A percentile compares a stretch with the other conserved stretches of the same genome.
phyloP scores from a whole-genome alignment of 2,888 invertebrate species.

The Dolichomitus sp. region DNA sequence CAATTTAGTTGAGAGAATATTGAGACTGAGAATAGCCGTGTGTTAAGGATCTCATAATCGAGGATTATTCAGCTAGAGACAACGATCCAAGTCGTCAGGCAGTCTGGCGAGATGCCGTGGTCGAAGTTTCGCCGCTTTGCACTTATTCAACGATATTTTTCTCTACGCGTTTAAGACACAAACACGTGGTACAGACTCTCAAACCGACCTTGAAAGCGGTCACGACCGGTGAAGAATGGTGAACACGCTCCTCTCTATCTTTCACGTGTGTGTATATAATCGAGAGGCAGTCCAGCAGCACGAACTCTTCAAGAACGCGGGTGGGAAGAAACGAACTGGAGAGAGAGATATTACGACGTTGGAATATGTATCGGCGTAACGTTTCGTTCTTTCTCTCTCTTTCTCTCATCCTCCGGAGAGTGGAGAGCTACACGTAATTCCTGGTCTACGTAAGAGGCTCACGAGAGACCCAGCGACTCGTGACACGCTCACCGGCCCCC shows the following conservation, averaged over 20 bases:
- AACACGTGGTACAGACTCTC: constrained; percentile 43
- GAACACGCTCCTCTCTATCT: constrained; percentile 49
- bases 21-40: background rate
- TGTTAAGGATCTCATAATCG: background rate
- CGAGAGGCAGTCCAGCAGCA: constrained; percentile 25
- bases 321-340: constrained; percentile 15
- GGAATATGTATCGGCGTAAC: constrained; percentile 44
- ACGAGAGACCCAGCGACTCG: constrained; percentile 70
- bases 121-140: constrained; percentile 23
- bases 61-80: background rate
- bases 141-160: constrained; percentile 30
- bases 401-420: background rate
- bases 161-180: background rate
- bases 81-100: constrained; percentile 28
- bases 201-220: constrained; percentile 70
- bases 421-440: constrained; percentile 50
- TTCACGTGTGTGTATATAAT: constrained; percentile 19
- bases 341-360: constrained; percentile 28
- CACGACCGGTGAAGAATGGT: constrained; percentile 61
- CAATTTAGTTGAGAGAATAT: constrained; percentile 20
- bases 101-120: constrained; percentile 56
- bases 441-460: constrained; percentile 65
- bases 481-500: constrained; percentile 76
- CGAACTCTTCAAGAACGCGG: constrained; percentile 14
- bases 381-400: constrained; percentile 17